These are phyloP conservation scores for Heliconius congener DNA, from an alignment of 1,140 invertebrate genomes.

Conservation along the genomic window DNA sequence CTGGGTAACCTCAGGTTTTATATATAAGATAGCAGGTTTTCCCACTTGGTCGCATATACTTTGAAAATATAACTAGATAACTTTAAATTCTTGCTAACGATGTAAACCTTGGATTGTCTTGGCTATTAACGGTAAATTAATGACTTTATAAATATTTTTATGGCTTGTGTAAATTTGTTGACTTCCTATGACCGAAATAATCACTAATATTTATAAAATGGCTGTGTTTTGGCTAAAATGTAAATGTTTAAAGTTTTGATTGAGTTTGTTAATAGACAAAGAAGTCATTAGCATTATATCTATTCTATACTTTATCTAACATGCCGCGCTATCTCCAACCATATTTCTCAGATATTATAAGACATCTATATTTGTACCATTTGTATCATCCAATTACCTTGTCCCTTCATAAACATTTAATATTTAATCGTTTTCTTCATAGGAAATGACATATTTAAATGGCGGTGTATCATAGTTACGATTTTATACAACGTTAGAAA, in stretches of 20 bases:
- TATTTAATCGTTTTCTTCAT: not conserved
- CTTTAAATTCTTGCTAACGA: slow-evolving; percentile 14
- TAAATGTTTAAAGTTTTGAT: not conserved
- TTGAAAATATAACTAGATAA: not conserved
- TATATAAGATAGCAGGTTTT: slow-evolving; percentile 43
- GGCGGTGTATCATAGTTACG: too few relatives aligned
- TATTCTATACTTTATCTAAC: too few relatives aligned
- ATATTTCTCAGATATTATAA: not conserved
- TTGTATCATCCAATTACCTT: not conserved
- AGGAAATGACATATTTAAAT: not conserved
- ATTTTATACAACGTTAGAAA: too few relatives aligned
- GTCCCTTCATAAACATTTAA: not conserved
- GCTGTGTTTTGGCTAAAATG: not conserved
- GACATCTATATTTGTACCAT: not conserved
- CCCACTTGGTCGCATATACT: slow-evolving; percentile 31
- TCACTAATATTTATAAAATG: not conserved
- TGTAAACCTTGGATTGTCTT: slow-evolving; percentile 19
- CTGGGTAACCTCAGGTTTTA: slow-evolving; percentile 58
- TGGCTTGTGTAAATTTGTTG: not conserved
- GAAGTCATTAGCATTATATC: too few relatives aligned
- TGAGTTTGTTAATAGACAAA: too few relatives aligned
- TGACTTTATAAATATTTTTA: not conserved
- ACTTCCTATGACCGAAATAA: not conserved
- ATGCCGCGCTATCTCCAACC: too few relatives aligned
- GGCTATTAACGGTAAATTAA: slow-evolving; percentile 15